Conservation (phyloP, 2,797 vertebrate species). For the Centropyge bicolor region DNA sequence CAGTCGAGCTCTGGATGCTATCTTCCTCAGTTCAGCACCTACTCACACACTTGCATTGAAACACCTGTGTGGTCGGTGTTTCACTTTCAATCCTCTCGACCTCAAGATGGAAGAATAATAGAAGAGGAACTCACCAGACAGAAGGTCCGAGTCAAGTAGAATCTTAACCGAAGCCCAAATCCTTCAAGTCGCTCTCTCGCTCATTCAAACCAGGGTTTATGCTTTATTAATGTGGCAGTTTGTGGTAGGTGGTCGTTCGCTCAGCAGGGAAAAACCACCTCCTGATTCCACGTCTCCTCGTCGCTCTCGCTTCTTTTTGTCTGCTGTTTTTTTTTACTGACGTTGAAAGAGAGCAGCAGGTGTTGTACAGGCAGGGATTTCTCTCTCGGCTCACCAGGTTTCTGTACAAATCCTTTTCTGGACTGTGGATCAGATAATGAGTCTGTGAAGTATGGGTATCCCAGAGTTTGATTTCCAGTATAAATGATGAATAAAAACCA, state of each 20-base stretch:
- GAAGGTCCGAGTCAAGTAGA: slow-evolving; percentile 12
- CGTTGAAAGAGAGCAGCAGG: slow-evolving; percentile 56
- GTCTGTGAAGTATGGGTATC: slow-evolving; percentile 27
- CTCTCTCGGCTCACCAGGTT: slow-evolving; percentile 16
- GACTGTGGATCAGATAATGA: slow-evolving; percentile 18
- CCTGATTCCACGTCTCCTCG: slow-evolving; percentile 24
- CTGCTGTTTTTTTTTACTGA: slow-evolving; percentile 4
- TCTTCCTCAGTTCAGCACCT: not conserved
- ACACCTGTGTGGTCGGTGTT: not conserved
- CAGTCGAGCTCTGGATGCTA: not conserved
- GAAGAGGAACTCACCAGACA: slow-evolving; percentile 59
- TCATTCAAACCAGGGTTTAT: slow-evolving; percentile 8
- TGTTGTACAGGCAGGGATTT: slow-evolving; percentile 35
- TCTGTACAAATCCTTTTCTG: slow-evolving; percentile 35
- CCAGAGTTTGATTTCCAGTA: slow-evolving; percentile 17
- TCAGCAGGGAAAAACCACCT: slow-evolving; percentile 49
- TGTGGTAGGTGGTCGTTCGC: slow-evolving; percentile 31
- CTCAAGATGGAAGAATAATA: not conserved
- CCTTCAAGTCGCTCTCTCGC: slow-evolving; percentile 4
- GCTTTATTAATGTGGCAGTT: slow-evolving; percentile 41
- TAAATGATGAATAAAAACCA: accelerated
- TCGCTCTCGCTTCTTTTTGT: not conserved
- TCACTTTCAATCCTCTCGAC: not conserved
- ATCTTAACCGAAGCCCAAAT: slow-evolving; percentile 23
- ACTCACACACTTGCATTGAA: slow-evolving; percentile 1